phyloP scores from a whole-genome alignment of 2,797 vertebrate species.

The Chrysolophus pictus region DNA sequence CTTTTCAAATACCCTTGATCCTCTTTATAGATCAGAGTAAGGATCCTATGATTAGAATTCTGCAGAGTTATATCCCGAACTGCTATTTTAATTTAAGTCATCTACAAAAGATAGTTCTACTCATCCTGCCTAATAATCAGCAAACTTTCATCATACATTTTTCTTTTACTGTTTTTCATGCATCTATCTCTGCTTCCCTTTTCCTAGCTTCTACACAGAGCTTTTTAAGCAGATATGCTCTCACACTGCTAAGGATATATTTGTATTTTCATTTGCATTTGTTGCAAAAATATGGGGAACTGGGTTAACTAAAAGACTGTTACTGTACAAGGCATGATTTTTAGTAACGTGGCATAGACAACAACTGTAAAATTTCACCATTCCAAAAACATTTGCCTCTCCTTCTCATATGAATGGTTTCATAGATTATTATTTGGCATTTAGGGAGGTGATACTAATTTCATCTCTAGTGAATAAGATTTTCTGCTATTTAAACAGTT shows the following conservation, averaged over 20 bases:
- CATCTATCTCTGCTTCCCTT: background rate
- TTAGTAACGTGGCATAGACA: background rate
- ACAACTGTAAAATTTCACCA: constrained; percentile 28
- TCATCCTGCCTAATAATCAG: background rate
- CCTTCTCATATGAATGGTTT: constrained; percentile 20
- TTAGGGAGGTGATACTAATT: constrained; percentile 42
- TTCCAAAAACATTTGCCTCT: constrained; percentile 4
- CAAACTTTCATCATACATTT: background rate
- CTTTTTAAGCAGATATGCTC: background rate
- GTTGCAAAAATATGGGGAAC: background rate
- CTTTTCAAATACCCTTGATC: background rate
- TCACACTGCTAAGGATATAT: background rate
- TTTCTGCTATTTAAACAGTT: constrained; percentile 35
- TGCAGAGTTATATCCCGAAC: background rate
- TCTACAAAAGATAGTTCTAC: background rate
- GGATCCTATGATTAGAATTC: background rate
- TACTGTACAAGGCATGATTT: background rate
- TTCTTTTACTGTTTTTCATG: background rate
- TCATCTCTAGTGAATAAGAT: background rate
- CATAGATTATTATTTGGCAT: constrained; percentile 13
- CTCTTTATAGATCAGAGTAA: background rate
- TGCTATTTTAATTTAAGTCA: background rate
- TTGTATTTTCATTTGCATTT: background rate
- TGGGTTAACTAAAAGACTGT: background rate
- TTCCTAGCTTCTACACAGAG: background rate